A percentile compares a stretch with the other conserved stretches of the same genome.
phyloP scores from a whole-genome alignment of 2,888 invertebrate genomes.

The Pegoplata infirma region DNA sequence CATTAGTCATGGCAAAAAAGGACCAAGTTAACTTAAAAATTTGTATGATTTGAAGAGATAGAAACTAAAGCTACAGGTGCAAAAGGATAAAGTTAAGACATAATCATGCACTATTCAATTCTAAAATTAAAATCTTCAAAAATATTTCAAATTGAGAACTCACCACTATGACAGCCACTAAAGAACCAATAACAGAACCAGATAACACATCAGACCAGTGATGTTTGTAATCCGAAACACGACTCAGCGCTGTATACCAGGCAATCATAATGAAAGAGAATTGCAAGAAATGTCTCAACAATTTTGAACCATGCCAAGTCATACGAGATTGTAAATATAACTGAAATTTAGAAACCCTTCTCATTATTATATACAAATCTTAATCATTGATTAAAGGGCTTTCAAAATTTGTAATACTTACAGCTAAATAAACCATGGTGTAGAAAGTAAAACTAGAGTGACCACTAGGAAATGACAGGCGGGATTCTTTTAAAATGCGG shows the following conservation, averaged over 20 bases:
- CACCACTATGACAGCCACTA: constrained; percentile 85
- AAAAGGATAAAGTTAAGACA: not conserved
- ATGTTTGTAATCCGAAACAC: constrained; percentile 97
- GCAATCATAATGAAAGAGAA: constrained; percentile 88
- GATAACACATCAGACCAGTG: constrained; percentile 98
- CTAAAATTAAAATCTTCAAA: not conserved
- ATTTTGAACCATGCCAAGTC: constrained; percentile 88
- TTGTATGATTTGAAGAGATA: not conserved
- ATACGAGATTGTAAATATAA: constrained; percentile 92
- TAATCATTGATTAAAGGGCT: not conserved
- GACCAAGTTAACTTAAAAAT: constrained; percentile 21
- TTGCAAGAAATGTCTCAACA: constrained; percentile 92
- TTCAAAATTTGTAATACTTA: constrained; percentile 80
- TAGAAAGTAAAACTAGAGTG: constrained; percentile 94
- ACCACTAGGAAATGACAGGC: constrained; percentile 94
- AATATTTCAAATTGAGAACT: constrained; percentile 74
- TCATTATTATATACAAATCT: too few relatives aligned
- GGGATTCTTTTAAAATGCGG: constrained; percentile 85
- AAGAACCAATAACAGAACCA: constrained; percentile 86
- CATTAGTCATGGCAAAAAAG: constrained; percentile 13
- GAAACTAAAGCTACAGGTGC: constrained; percentile 12
- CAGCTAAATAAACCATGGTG: constrained; percentile 90
- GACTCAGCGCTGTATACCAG: constrained; percentile 92
- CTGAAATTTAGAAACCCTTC: constrained; percentile 80
- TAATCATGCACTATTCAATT: constrained; percentile 32